phyloP scores from a whole-genome alignment of 2,113 vertebrate genomes.

The Camelus dromedarius region DNA sequence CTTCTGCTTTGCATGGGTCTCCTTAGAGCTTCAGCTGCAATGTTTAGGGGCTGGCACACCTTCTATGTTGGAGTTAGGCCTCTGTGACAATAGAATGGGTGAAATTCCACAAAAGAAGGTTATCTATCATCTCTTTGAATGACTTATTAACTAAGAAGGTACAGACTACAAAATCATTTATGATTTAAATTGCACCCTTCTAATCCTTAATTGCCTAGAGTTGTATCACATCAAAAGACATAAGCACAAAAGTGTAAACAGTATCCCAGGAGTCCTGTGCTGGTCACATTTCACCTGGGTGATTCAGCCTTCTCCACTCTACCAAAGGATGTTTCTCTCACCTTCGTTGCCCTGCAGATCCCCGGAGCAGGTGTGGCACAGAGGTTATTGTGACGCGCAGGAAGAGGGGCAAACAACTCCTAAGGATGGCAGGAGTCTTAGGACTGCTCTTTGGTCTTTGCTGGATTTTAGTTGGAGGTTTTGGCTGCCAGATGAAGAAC shows the following conservation, averaged over 20 bases:
- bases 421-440: neutral
- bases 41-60: neutral
- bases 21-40: neutral
- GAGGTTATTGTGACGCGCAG: too few relatives aligned
- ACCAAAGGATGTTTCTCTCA: fast-evolving
- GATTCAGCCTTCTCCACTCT: neutral
- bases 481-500: neutral
- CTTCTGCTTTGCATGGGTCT: neutral
- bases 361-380: fast-evolving
- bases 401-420: neutral
- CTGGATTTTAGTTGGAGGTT: neutral
- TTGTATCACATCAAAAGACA: neutral
- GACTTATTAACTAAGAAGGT: neutral
- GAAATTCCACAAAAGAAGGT: neutral
- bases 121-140: neutral
- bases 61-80: neutral
- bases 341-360: fast-evolving
- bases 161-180: neutral
- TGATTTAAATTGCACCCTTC: neutral
- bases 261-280: neutral
- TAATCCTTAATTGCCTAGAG: neutral
- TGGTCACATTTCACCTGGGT: neutral
- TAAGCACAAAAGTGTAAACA: neutral
- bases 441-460: neutral
- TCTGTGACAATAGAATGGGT: neutral